A percentile compares a stretch with the other conserved stretches of the same genome.
phyloP scores from a whole-genome alignment of 2,888 invertebrate species.

The Clivina fossor region DNA sequence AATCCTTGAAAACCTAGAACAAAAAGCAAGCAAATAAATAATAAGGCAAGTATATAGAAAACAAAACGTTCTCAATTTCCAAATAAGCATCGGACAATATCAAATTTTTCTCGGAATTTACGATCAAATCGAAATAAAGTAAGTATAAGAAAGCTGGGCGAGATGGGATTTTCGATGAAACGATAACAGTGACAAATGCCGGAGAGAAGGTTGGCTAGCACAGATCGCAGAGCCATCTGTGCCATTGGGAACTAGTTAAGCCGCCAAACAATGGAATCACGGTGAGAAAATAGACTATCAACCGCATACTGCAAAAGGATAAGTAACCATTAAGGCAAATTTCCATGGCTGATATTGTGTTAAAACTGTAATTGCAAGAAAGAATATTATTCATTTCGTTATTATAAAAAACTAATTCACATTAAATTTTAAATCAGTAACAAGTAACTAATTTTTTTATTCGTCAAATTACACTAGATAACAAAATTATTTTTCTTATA shows the following conservation, averaged over 20 bases:
- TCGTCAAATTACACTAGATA: too few species aligned
- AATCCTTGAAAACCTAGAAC: slow-evolving; percentile 51
- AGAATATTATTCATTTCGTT: too few species aligned
- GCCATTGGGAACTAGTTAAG: slow-evolving; percentile 46
- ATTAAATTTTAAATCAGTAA: too few species aligned
- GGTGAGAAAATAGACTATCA: slow-evolving; percentile 49
- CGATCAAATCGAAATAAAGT: slow-evolving; percentile 28
- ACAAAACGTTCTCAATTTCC: slow-evolving; percentile 12
- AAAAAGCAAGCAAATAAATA: slow-evolving; percentile 37
- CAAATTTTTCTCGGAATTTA: slow-evolving; percentile 20
- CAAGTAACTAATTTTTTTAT: too few species aligned
- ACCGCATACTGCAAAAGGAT: too few species aligned
- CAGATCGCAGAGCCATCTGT: slow-evolving; percentile 39
- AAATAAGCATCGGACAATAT: slow-evolving; percentile 7
- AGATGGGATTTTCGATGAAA: slow-evolving; percentile 39
- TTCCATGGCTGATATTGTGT: not conserved
- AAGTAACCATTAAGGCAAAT: too few species aligned
- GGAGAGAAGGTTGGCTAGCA: too few species aligned
- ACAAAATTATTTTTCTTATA: too few species aligned
- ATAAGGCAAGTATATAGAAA: slow-evolving; percentile 18
- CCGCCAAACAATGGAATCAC: slow-evolving; percentile 50
- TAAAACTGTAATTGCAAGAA: not conserved
- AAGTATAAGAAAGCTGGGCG: slow-evolving; percentile 24
- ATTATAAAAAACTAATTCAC: too few species aligned
- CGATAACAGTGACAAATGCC: slow-evolving; percentile 43